Conservation (phyloP, 2,888 invertebrate species). For the Nipponacmea schrenckii region DNA sequence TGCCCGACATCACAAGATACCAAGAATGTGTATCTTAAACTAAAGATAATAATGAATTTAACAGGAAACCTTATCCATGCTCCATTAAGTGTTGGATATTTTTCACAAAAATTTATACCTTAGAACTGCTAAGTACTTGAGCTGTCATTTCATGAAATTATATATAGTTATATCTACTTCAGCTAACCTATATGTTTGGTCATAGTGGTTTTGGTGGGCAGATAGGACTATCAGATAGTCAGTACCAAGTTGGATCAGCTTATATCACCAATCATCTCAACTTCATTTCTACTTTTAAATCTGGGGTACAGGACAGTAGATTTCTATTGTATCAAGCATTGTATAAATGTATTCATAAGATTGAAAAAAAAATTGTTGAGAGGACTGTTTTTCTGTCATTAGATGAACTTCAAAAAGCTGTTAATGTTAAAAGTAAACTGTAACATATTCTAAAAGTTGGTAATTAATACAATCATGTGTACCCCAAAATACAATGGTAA, state of each 20-base stretch:
- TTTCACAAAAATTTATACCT: too few relatives aligned
- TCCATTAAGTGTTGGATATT: too few relatives aligned
- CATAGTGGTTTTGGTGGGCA: conserved; percentile 69
- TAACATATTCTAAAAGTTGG: too few relatives aligned
- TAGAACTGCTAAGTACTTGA: too few relatives aligned
- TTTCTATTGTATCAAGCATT: conserved; percentile 40
- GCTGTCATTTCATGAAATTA: too few relatives aligned
- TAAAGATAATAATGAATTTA: too few relatives aligned
- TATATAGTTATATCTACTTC: conserved; percentile 24
- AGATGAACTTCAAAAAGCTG: background rate
- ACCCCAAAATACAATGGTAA: too few relatives aligned
- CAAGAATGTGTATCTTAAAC: too few relatives aligned
- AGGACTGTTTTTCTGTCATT: conserved; percentile 15
- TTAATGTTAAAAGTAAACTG: background rate
- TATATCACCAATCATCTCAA: conserved; percentile 65
- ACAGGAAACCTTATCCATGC: too few relatives aligned
- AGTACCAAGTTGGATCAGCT: conserved; percentile 63
- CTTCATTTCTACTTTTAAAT: conserved; percentile 34
- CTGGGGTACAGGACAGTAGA: conserved; percentile 42
- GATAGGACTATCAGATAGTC: conserved; percentile 63
- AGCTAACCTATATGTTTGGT: conserved; percentile 59
- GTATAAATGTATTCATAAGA: conserved; percentile 44
- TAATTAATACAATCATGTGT: too few relatives aligned
- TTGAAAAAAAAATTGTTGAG: conserved; percentile 39
- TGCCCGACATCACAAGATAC: too few relatives aligned